phyloP scores from a whole-genome alignment of 23 tunicate species.

The Oikopleura dioica region DNA sequence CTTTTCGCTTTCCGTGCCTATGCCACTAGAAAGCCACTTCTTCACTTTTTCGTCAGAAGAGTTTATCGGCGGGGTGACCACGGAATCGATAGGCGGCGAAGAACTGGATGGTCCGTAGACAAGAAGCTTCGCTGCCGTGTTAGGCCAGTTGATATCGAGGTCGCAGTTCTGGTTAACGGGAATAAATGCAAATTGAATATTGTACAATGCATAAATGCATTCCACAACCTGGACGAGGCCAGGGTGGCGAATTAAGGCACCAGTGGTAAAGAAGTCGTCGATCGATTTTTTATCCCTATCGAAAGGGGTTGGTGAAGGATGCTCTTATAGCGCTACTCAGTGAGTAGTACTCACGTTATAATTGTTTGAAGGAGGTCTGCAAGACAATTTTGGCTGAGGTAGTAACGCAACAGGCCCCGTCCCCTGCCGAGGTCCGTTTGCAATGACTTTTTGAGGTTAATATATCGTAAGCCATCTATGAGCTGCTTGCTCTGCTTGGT shows the following conservation, averaged over 20 bases:
- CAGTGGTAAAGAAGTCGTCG: too few relatives aligned
- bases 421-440: background rate
- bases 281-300: too few relatives aligned
- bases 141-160: background rate
- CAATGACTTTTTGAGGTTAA: background rate
- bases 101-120: background rate
- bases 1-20: too few relatives aligned
- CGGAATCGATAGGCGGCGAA: background rate
- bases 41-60: background rate
- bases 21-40: conserved; percentile 3
- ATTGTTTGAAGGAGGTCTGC: background rate
- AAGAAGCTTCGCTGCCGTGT: background rate
- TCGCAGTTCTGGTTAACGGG: background rate
- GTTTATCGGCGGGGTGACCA: background rate
- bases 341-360: too few relatives aligned
- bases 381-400: background rate
- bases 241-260: background rate
- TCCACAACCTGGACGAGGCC: background rate
- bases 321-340: too few relatives aligned
- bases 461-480: background rate
- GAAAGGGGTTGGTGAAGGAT: too few relatives aligned
- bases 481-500: background rate
- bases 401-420: background rate
- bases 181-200: background rate
- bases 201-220: background rate